phyloP scores from a whole-genome alignment of 92 coral and sea anemone species.

The Blastomussa wellsi region DNA sequence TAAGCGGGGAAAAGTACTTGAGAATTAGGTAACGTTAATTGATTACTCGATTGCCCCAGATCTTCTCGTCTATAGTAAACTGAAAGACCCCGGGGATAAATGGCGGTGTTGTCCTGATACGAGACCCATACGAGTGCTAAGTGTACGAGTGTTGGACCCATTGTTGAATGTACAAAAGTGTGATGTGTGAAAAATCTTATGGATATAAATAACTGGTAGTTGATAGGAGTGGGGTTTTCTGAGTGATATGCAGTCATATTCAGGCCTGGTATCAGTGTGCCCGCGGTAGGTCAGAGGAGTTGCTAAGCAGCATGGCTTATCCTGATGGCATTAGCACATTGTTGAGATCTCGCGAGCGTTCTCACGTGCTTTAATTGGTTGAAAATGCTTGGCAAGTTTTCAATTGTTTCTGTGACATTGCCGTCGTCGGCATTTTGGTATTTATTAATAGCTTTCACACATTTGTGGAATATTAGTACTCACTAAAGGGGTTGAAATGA shows the following conservation, averaged over 20 bases:
- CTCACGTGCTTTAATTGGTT: background rate
- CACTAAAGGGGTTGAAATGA: no score
- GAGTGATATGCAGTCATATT: background rate
- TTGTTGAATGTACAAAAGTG: background rate
- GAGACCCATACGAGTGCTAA: background rate
- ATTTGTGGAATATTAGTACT: no score
- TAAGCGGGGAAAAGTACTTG: conserved; percentile 35
- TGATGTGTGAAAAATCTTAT: no score
- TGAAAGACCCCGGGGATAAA: background rate
- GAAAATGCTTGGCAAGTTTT: background rate
- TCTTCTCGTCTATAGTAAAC: background rate
- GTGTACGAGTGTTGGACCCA: background rate
- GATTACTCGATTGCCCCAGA: no score
- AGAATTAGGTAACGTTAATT: conserved; percentile 18
- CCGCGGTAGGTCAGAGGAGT: background rate
- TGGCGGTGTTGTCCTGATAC: background rate
- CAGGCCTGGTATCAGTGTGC: background rate
- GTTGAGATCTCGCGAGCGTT: background rate
- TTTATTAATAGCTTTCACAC: no score
- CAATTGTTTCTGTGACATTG: background rate
- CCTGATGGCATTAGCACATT: background rate
- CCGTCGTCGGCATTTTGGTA: background rate
- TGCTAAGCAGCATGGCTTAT: background rate
- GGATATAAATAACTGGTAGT: no score
- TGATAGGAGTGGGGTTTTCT: background rate